These are phyloP conservation scores for Lysandra coridon DNA, from an alignment of 2,888 invertebrate genomes.

Conservation along the genomic window DNA sequence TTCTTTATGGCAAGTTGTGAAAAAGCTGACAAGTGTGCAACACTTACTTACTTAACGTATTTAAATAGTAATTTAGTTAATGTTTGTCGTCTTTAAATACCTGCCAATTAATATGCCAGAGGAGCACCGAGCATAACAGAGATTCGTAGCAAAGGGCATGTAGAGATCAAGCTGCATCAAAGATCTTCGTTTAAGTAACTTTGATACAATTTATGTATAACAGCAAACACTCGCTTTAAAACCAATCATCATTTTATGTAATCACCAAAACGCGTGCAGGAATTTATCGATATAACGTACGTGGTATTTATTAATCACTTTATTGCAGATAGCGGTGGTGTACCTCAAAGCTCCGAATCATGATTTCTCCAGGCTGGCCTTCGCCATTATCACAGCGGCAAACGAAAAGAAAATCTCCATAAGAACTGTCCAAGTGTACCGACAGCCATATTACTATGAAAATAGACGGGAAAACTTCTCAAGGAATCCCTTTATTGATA, in stretches of 20 bases:
- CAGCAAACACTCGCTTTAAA: too few species aligned
- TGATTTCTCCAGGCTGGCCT: constrained; percentile 88
- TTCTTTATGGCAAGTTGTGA: too few species aligned
- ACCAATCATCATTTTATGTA: neutral
- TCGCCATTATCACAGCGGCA: constrained; percentile 87
- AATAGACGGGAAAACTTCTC: constrained; percentile 84
- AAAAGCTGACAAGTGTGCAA: too few species aligned
- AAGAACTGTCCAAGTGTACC: constrained; percentile 74
- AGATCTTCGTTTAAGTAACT: too few species aligned
- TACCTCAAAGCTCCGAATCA: constrained; percentile 89
- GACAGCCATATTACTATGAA: constrained; percentile 84
- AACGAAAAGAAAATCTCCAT: constrained; percentile 86
- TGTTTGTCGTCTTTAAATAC: too few species aligned
- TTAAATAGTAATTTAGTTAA: too few species aligned
- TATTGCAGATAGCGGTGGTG: constrained; percentile 87
- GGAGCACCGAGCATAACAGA: too few species aligned
- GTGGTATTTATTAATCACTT: constrained; percentile 28
- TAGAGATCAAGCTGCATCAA: too few species aligned
- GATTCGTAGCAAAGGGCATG: too few species aligned
- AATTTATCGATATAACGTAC: neutral
- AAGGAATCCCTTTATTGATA: constrained; percentile 91
- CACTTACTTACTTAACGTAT: too few species aligned
- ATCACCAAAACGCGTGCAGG: neutral
- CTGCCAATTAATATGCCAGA: too few species aligned
- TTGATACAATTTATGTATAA: too few species aligned